Conservation (phyloP, 1,140 invertebrate genomes). For the Drosophila ficusphila region DNA sequence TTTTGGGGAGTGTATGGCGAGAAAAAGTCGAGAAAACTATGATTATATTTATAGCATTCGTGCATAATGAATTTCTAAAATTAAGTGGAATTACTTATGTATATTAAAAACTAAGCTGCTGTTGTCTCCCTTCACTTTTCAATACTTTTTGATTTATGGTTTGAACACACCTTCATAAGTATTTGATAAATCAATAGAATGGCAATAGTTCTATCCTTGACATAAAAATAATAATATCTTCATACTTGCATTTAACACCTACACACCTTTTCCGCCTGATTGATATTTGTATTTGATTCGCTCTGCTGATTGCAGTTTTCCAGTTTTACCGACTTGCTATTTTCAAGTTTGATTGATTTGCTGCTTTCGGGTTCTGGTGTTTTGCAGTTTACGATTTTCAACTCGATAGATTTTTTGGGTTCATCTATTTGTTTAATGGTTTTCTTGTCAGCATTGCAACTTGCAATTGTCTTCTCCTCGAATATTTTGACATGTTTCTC, state of each 20-base stretch:
- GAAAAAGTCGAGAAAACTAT: neutral
- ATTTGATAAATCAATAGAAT: neutral
- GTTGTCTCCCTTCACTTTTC: neutral
- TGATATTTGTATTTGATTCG: neutral
- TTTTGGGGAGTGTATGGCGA: neutral
- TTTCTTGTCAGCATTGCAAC: neutral
- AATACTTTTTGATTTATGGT: neutral
- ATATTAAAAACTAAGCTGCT: neutral
- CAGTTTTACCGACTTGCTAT: neutral
- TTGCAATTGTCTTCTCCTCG: neutral
- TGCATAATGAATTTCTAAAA: neutral
- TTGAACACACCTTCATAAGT: neutral
- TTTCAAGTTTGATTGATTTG: neutral
- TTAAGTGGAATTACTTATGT: neutral
- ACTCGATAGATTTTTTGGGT: neutral
- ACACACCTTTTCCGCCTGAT: neutral
- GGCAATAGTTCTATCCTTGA: constrained; percentile 2
- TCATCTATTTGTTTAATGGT: neutral
- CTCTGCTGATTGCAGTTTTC: neutral
- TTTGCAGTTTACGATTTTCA: neutral
- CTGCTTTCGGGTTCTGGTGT: neutral
- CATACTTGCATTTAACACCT: neutral
- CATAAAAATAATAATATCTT: neutral
- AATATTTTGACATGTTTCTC: too few species aligned
- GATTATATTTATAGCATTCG: neutral